Percentiles rank a stretch among this genome's conserved stretches.
Evolutionary conservation across 2,888 invertebrate species (phyloP).

Genomic region (Phragmatobia fuliginosa): DNA sequence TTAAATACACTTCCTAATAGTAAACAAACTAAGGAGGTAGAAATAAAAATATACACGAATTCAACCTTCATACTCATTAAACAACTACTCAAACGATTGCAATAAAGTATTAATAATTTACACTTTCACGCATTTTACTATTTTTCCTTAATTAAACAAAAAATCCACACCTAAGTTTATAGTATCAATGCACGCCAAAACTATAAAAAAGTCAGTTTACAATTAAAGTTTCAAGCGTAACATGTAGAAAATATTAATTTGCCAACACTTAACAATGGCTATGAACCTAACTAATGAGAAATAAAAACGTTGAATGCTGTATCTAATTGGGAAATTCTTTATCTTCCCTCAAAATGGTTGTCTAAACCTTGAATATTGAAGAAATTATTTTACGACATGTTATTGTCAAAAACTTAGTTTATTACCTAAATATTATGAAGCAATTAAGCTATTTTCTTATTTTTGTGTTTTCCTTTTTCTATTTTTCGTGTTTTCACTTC

Average conservation of each 20-base stretch:
- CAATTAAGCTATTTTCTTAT: background rate
- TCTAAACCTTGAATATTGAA: conserved; percentile 37
- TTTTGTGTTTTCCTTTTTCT: background rate
- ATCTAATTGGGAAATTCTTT: conserved; percentile 42
- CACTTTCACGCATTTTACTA: background rate
- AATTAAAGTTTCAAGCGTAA: conserved; percentile 4
- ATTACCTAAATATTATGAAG: conserved; percentile 23
- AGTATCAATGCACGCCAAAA: conserved; percentile 4
- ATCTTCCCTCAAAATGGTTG: conserved; percentile 27
- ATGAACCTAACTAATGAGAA: conserved; percentile 22
- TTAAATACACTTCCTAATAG: background rate
- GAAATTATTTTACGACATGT: conserved; percentile 27
- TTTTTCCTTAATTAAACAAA: conserved; percentile 2
- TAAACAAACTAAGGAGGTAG: background rate
- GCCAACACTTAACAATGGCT: conserved; percentile 19
- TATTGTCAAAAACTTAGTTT: background rate
- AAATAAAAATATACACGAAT: background rate
- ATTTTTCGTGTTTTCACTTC: background rate
- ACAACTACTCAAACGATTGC: background rate
- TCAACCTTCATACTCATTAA: background rate
- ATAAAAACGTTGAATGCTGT: conserved; percentile 31
- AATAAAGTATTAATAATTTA: background rate
- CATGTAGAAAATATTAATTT: conserved; percentile 9
- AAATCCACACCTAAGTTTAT: background rate
- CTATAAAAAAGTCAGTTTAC: background rate